phyloP scores from a whole-genome alignment of 2,888 invertebrate genomes.

The Ophioninae sp. region DNA sequence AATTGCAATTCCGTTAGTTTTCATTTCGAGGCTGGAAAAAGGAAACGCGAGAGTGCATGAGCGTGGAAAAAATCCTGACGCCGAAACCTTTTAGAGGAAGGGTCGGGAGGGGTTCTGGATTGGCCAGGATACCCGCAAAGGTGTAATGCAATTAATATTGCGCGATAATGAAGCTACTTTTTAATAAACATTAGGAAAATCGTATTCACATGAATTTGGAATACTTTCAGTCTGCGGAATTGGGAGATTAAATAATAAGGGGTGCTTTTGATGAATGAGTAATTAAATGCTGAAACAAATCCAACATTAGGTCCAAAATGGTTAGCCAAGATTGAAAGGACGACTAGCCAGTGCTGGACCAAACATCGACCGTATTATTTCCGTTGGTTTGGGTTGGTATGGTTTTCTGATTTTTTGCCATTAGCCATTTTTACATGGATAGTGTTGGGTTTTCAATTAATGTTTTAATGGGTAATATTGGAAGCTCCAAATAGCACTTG shows the following conservation, averaged over 20 bases:
- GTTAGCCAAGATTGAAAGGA: too few relatives aligned
- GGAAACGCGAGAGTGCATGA: constrained; percentile 23
- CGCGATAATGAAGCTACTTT: background rate
- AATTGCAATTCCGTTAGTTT: constrained; percentile 69
- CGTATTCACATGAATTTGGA: background rate
- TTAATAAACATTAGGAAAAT: background rate
- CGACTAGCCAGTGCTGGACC: too few relatives aligned
- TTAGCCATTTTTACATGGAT: too few relatives aligned
- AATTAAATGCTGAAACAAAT: too few relatives aligned
- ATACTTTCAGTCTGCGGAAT: background rate
- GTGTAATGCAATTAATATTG: background rate
- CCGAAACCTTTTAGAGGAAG: background rate
- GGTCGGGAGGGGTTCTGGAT: background rate
- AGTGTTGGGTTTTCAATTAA: too few relatives aligned
- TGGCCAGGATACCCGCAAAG: background rate
- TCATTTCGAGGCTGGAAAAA: constrained; percentile 30
- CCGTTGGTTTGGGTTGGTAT: too few relatives aligned
- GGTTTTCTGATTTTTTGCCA: too few relatives aligned
- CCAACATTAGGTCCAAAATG: too few relatives aligned
- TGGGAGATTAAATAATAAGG: background rate
- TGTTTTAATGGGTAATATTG: too few relatives aligned
- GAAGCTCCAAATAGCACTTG: too few relatives aligned
- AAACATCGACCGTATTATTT: too few relatives aligned
- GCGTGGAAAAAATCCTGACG: constrained; percentile 2
- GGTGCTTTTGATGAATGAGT: too few relatives aligned